Evolutionary conservation across 2,888 invertebrate genomes (phyloP), one percentile per base, ranked within the genome.

Genomic region (Carpatolechia fugitivella): DNA sequence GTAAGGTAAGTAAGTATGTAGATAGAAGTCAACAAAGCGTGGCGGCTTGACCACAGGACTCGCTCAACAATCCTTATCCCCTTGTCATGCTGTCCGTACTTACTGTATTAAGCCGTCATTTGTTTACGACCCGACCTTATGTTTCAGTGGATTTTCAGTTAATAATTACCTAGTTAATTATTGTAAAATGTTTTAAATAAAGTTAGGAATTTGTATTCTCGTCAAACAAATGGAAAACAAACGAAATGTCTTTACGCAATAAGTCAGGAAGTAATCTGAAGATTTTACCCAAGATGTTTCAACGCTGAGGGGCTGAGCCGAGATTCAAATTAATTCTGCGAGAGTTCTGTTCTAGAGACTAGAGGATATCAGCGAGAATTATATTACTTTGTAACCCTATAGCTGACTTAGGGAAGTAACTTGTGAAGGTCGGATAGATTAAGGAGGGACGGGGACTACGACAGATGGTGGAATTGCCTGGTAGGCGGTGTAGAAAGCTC

Each of bases 401-500:
- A 47, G 47, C 47, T 47, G 30, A 47, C 47, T 47, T 44, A 14
- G 31, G 31, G 46, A 30, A 29, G n/a, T 29, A 47, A 10, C 29
- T 31, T 29, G 8, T 31, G 47, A 47, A 47, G 47, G 47, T 30
- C 47, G 47, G 47, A 16, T 44, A 44, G 44, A 44, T 44, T 30
- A 52, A 40, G 52, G 18, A 49, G 20, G 30, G 18, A 40, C 16
- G 40, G 16, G 18, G 18, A 24, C 38, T 11, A 47, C 29, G 24
- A 31, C 55, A 55, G 55, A 55, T 55, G 55, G 55, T 18, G 24
- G 24, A 44, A 55, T 55, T 35, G 44, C 29, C 29, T 33, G 13
- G 38, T 31, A 29, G 47, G 44, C 44, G 44, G 47, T 40, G 48
- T 18, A 41, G 30, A 54, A 30, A 30, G 48, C 47, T 16, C 14